Conservation (phyloP, 2,888 invertebrate species). For the Sinopyrophorus schimmeli region DNA sequence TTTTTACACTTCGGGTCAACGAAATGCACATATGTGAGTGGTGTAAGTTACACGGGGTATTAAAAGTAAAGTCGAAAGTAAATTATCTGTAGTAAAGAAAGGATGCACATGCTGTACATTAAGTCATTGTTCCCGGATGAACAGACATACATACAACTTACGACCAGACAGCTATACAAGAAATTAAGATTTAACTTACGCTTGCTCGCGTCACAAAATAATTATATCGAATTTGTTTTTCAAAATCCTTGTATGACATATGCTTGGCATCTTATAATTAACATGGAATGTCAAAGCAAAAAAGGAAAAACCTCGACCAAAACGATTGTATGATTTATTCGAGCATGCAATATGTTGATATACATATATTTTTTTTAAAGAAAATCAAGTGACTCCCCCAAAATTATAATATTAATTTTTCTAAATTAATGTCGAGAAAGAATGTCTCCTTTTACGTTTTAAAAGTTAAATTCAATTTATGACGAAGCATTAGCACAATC, state of each 20-base stretch:
- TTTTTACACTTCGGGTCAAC: constrained; percentile 33
- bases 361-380: too few relatives aligned
- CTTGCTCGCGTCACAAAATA: constrained; percentile 29
- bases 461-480: constrained; percentile 27
- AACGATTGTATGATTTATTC: too few relatives aligned
- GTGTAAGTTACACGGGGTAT: constrained; percentile 29
- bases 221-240: constrained; percentile 17
- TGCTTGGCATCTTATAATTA: constrained; percentile 19
- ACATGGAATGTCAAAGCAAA: constrained; percentile 8
- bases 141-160: constrained; percentile 8
- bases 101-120: constrained; percentile 34
- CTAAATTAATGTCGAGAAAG: neutral
- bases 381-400: too few relatives aligned
- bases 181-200: constrained; percentile 28
- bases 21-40: constrained; percentile 22
- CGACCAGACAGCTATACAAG: constrained; percentile 25
- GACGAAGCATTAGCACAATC: constrained; percentile 30
- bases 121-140: constrained; percentile 40
- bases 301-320: too few relatives aligned
- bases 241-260: constrained; percentile 10
- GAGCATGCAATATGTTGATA: too few relatives aligned
- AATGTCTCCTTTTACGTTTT: constrained; percentile 11
- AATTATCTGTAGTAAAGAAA: constrained; percentile 18
- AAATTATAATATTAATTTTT: too few relatives aligned
- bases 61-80: constrained; percentile 25